Percentiles rank a stretch among this genome's conserved stretches.
Conservation (phyloP, 2,113 vertebrate species). For the Apteryx owenii region DNA sequence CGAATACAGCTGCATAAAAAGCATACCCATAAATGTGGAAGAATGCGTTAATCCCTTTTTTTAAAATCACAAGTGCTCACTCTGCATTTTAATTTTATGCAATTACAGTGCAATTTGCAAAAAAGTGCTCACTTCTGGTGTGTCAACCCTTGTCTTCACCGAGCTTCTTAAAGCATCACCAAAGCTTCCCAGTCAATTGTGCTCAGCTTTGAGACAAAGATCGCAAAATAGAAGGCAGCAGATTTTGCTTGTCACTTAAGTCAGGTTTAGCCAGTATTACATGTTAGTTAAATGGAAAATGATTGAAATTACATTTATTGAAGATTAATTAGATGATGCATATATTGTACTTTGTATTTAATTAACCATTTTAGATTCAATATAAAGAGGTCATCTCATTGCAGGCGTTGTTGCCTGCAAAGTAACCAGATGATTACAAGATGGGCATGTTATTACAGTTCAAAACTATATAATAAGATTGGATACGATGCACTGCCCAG, state of each 20-base stretch:
- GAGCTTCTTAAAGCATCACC: not conserved
- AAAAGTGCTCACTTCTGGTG: not conserved
- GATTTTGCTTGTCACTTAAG: not conserved
- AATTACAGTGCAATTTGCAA: not conserved
- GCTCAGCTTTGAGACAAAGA: not conserved
- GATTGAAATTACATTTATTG: not conserved
- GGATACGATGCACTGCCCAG: not conserved
- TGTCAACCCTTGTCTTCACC: not conserved
- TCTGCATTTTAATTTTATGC: conserved; percentile 2
- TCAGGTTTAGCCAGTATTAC: not conserved
- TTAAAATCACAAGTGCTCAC: not conserved
- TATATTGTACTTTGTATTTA: not conserved
- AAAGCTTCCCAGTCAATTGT: accelerated
- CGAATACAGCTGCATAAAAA: not conserved
- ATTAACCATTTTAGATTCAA: not conserved
- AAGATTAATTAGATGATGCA: not conserved
- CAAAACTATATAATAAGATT: not conserved
- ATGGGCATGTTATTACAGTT: not conserved
- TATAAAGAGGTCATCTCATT: not conserved
- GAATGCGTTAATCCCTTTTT: not conserved
- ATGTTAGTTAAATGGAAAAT: not conserved
- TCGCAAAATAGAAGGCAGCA: not conserved
- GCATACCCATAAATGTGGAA: not conserved
- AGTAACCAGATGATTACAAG: not conserved
- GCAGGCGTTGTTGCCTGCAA: not conserved